Conservation (phyloP, 2,797 vertebrate genomes). For the Syngnathus acus region DNA sequence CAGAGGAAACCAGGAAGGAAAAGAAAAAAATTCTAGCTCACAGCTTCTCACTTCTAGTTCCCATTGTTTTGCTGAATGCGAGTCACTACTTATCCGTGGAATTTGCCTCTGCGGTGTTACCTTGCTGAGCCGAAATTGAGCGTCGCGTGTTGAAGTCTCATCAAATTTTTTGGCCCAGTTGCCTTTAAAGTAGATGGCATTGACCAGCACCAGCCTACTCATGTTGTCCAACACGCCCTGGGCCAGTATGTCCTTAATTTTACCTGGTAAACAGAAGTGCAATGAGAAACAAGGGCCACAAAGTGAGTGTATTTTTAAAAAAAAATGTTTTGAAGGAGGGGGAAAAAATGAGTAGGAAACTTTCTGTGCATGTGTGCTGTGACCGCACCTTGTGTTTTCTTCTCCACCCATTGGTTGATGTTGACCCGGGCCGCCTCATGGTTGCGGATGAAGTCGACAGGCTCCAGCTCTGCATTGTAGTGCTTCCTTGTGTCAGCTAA, state of each 20-base stretch:
- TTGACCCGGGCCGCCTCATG: conserved; percentile 65
- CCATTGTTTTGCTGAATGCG: not conserved
- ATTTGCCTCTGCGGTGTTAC: conserved; percentile 30
- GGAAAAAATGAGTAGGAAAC: not conserved
- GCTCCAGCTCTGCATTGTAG: conserved; percentile 72
- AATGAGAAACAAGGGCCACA: not conserved
- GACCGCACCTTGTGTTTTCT: conserved; percentile 72
- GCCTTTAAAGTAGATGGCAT: conserved; percentile 74
- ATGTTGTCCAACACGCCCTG: conserved; percentile 34
- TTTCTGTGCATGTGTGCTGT: no score
- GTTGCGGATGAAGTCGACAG: conserved; percentile 68
- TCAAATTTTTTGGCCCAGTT: conserved; percentile 62
- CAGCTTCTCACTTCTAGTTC: not conserved
- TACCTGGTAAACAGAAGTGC: conserved; percentile 35
- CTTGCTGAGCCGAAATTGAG: conserved; percentile 58
- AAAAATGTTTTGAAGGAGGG: no score
- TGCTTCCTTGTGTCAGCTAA: conserved; percentile 62
- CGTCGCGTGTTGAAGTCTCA: conserved; percentile 23
- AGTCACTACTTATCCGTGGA: not conserved
- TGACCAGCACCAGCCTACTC: conserved; percentile 67
- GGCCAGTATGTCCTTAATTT: conserved; percentile 64
- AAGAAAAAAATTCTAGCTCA: not conserved
- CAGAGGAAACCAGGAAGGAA: not conserved
- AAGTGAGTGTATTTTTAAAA: not conserved
- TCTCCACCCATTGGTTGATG: conserved; percentile 84